These are phyloP conservation scores for Melozone crissalis DNA, from an alignment of 2,113 vertebrate species.

Conservation along the genomic window DNA sequence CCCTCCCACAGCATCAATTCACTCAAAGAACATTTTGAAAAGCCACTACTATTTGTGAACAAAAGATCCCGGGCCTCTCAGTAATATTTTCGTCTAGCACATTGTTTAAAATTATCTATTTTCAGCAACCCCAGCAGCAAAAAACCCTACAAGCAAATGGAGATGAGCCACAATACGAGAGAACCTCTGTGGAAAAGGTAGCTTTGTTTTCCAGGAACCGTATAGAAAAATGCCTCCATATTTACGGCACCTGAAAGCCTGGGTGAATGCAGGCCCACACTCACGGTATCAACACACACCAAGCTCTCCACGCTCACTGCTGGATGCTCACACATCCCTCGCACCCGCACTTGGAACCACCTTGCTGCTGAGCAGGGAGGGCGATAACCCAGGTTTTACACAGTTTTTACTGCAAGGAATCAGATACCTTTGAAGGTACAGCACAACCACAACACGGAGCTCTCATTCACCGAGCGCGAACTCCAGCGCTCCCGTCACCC, in stretches of 20 bases:
- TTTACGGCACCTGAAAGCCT: background rate
- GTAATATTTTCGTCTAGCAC: background rate
- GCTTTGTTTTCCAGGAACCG: background rate
- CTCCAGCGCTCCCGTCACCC: background rate
- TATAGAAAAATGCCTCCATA: background rate
- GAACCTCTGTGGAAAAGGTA: rapidly evolving
- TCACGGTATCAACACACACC: background rate
- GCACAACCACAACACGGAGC: background rate
- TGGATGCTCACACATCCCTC: background rate
- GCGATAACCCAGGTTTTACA: background rate
- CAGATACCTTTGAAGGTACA: background rate
- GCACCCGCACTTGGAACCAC: background rate
- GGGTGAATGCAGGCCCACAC: background rate
- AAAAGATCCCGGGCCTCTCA: background rate
- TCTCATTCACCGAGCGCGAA: background rate
- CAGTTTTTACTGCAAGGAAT: background rate
- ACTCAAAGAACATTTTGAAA: background rate
- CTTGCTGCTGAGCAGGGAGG: background rate
- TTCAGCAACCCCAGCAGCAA: background rate
- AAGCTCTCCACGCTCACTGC: background rate
- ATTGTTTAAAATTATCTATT: background rate
- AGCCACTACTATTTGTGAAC: background rate
- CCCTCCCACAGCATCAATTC: background rate
- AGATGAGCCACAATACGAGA: background rate
- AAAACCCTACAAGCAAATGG: background rate